Conservation (phyloP, 2,113 vertebrate species). For the Danionella cerebrum region DNA sequence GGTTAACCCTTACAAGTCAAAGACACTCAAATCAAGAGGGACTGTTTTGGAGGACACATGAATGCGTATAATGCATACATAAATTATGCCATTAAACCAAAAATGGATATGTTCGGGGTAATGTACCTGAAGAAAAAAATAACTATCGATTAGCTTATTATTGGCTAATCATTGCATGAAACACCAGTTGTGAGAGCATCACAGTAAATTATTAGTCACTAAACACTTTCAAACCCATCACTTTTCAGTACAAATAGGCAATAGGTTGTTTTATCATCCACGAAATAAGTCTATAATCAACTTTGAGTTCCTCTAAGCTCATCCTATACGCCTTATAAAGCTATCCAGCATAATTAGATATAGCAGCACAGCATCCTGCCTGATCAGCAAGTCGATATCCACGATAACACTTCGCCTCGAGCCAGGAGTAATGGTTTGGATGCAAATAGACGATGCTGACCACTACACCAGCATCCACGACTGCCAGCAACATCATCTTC, state of each 20-base stretch:
- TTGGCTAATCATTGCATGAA: too few species aligned
- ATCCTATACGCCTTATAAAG: constrained; percentile 39
- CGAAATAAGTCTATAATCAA: constrained; percentile 39
- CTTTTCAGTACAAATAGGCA: too few species aligned
- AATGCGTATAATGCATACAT: neutral
- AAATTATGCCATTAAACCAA: neutral
- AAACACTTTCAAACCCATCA: too few species aligned
- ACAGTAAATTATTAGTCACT: too few species aligned
- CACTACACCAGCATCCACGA: constrained; percentile 7
- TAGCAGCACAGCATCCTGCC: constrained; percentile 51
- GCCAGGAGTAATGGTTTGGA: constrained; percentile 43
- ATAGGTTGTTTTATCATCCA: too few species aligned
- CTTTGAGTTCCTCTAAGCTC: constrained; percentile 28
- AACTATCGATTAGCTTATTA: too few species aligned
- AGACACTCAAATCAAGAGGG: neutral
- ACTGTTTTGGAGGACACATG: neutral
- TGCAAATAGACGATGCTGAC: constrained; percentile 27
- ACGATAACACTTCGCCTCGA: constrained; percentile 48
- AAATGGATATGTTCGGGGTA: too few species aligned
- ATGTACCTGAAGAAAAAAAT: too few species aligned
- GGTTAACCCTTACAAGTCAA: constrained; percentile 14
- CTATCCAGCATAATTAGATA: constrained; percentile 54
- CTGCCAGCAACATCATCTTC: constrained; percentile 17
- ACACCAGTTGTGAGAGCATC: too few species aligned
- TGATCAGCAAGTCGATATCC: constrained; percentile 63